Percentiles rank a stretch among this genome's conserved stretches.
Evolutionary conservation across 2,797 vertebrate species (phyloP).

Genomic region (Melanitta fusca): DNA sequence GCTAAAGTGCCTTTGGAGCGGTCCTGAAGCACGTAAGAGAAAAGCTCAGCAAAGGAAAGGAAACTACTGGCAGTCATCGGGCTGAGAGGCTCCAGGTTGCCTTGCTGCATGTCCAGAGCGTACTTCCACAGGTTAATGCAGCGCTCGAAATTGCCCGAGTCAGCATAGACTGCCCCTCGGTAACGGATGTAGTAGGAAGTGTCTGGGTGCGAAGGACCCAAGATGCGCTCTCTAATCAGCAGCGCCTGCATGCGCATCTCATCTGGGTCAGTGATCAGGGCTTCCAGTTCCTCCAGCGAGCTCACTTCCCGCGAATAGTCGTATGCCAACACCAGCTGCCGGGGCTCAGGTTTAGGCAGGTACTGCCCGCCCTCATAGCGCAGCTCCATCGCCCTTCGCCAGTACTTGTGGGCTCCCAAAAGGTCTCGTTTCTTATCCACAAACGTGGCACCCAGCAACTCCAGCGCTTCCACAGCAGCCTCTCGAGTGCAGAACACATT

Average conservation of each 20-base stretch:
- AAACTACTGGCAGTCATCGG: conserved; percentile 98
- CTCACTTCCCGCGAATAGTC: conserved; percentile 90
- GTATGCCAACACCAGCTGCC: conserved; percentile 89
- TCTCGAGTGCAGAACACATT: conserved; percentile 79
- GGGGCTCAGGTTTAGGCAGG: conserved; percentile 87
- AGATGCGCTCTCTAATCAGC: conserved; percentile 92
- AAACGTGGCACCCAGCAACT: conserved; percentile 93
- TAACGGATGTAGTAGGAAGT: conserved; percentile 98
- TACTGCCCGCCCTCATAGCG: conserved; percentile 83
- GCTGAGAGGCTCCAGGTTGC: conserved; percentile 93
- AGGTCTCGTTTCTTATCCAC: conserved; percentile 97
- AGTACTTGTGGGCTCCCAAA: conserved; percentile 91
- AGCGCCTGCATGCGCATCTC: conserved; percentile 98
- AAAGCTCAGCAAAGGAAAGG: conserved; percentile 95
- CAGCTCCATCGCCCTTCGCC: conserved; percentile 93
- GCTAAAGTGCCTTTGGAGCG: conserved; percentile 90
- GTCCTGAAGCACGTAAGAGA: conserved; percentile 96
- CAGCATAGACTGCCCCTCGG: conserved; percentile 92
- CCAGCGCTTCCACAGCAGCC: conserved; percentile 89
- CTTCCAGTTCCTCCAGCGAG: conserved; percentile 89
- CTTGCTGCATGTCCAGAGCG: conserved; percentile 96
- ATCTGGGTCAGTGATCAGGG: conserved; percentile 92
- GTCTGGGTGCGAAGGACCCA: conserved; percentile 94
- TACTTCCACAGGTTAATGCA: conserved; percentile 97
- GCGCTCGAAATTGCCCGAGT: conserved; percentile 95